These are phyloP conservation scores for Tryphoninae sp. DNA, from an alignment of 2,888 invertebrate species.

Conservation along the genomic window DNA sequence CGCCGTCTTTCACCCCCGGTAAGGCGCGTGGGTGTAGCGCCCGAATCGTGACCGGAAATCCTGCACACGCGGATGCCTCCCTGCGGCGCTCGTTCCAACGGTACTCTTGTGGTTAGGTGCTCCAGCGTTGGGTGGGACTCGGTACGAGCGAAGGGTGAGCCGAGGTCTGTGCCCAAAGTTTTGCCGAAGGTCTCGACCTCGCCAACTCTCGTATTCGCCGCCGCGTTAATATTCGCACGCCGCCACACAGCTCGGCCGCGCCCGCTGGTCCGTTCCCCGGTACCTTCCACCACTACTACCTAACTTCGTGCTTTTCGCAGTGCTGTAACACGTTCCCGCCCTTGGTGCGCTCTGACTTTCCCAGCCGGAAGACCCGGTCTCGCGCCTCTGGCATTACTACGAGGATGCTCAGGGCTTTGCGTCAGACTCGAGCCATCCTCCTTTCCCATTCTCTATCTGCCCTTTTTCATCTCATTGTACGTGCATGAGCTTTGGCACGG, in stretches of 20 bases:
- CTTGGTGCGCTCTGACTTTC: constrained; percentile 35
- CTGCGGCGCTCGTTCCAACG: constrained; percentile 21
- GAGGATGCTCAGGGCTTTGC: constrained; percentile 3
- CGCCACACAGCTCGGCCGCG: constrained; percentile 58
- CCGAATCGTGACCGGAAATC: constrained; percentile 63
- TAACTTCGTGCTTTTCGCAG: constrained; percentile 10
- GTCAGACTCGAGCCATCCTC: constrained; percentile 15
- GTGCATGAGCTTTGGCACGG: constrained; percentile 19
- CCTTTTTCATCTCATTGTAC: constrained; percentile 20
- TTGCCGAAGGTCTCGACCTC: constrained; percentile 62
- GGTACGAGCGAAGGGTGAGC: not conserved
- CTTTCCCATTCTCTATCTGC: constrained; percentile 13
- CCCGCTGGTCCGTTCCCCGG: constrained; percentile 16
- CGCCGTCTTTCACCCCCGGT: constrained; percentile 54
- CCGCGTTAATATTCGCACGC: constrained; percentile 65
- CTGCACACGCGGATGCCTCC: constrained; percentile 57
- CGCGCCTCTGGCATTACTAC: not conserved
- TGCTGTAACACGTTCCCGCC: not conserved
- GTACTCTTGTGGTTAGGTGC: constrained; percentile 18
- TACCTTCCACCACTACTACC: constrained; percentile 29
- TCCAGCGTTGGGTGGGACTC: constrained; percentile 1
- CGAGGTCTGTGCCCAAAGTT: constrained; percentile 57
- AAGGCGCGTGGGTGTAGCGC: constrained; percentile 45
- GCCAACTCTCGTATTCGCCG: constrained; percentile 61
- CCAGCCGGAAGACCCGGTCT: not conserved